A percentile compares a stretch with the other conserved stretches of the same genome.
phyloP scores from a whole-genome alignment of 1,140 invertebrate species.

The Euura saliciscinereae region DNA sequence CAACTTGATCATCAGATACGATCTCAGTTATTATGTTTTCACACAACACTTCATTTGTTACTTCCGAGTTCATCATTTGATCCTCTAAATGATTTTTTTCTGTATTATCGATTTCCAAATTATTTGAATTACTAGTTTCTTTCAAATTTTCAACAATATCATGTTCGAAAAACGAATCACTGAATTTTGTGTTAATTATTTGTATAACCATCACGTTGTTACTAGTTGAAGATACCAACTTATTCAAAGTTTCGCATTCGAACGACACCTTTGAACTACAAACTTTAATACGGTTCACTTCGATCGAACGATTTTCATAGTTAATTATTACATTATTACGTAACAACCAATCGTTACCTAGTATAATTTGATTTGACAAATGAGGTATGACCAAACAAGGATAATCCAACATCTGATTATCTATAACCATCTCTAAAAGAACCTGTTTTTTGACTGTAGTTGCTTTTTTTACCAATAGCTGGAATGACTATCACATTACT shows the following conservation, averaged over 20 bases:
- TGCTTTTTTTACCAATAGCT: constrained; percentile 14
- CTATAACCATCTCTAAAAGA: constrained; percentile 14
- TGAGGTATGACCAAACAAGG: constrained; percentile 17
- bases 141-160: background rate
- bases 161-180: too few relatives aligned
- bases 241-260: background rate
- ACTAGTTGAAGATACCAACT: too few relatives aligned
- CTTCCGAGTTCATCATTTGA: too few relatives aligned
- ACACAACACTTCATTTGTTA: background rate
- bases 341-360: constrained; percentile 20
- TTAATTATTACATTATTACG: constrained; percentile 5
- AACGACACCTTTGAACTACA: too few relatives aligned
- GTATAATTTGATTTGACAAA: constrained; percentile 15
- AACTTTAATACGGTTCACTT: background rate
- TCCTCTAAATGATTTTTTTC: background rate
- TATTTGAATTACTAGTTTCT: background rate
- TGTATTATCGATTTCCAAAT: background rate
- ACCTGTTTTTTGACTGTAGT: constrained; percentile 20
- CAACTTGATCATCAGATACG: background rate
- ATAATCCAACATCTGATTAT: background rate
- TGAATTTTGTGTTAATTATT: too few relatives aligned
- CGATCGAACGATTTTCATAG: background rate
- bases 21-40: background rate
- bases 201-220: too few relatives aligned
- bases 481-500: constrained; percentile 16